Evolutionary conservation across 2,113 vertebrate species (phyloP).

Genomic region (Neodontobutis hainanensis): DNA sequence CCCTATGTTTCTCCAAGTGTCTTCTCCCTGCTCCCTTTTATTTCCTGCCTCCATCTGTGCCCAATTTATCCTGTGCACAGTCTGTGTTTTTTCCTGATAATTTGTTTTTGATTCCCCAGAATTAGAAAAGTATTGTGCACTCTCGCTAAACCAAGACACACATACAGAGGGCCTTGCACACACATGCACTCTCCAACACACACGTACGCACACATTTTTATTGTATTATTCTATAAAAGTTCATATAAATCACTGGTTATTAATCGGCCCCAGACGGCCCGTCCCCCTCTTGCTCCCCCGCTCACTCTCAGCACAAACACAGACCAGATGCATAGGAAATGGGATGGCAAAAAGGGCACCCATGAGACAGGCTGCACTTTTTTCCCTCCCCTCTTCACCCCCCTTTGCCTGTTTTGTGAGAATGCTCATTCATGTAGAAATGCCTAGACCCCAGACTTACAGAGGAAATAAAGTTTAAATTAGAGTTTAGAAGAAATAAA

Average conservation of each 20-base stretch:
- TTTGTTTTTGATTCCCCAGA: slow-evolving; percentile 98
- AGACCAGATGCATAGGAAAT: slow-evolving; percentile 88
- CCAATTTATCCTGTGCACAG: slow-evolving; percentile 90
- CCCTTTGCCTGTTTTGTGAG: slow-evolving; percentile 65
- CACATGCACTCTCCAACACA: slow-evolving; percentile 39
- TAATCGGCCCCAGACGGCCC: slow-evolving; percentile 90
- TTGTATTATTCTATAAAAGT: slow-evolving; percentile 99
- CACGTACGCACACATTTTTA: slow-evolving; percentile 89
- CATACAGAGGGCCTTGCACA: slow-evolving; percentile 50
- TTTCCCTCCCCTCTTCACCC: slow-evolving; percentile 43
- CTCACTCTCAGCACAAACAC: slow-evolving; percentile 82
- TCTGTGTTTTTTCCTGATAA: slow-evolving; percentile 84
- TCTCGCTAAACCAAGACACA: slow-evolving; percentile 54
- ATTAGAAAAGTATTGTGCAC: slow-evolving; percentile 92
- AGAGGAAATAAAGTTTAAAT: slow-evolving; percentile 81
- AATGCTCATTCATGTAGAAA: slow-evolving; percentile 75
- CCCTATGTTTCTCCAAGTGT: slow-evolving; percentile 35
- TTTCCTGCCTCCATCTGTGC: slow-evolving; percentile 91
- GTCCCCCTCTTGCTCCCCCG: slow-evolving; percentile 84
- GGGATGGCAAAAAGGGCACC: slow-evolving; percentile 90
- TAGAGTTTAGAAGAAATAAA: slow-evolving; percentile 76
- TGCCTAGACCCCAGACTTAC: slow-evolving; percentile 78
- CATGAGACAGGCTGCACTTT: slow-evolving; percentile 84
- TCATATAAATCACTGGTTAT: slow-evolving; percentile 98
- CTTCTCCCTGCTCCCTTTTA: slow-evolving; percentile 64